Base-by-base conservation (phyloP, 2,113 vertebrate species). In the Dendropsophus ebraccatus region DNA sequence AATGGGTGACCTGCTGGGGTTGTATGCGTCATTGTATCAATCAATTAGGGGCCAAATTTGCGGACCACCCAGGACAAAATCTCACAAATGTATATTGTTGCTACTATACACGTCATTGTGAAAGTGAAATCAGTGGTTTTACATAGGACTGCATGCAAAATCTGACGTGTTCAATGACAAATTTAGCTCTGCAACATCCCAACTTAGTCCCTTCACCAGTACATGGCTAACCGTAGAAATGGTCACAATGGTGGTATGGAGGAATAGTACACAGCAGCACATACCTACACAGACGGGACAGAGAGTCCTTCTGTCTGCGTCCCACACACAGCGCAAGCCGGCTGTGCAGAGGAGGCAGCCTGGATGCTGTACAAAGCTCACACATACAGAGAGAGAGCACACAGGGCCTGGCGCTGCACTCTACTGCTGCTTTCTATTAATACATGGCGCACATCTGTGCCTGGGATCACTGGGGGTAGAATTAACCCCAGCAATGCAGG, bases 281-380 rank as follows among this genome's bases (percentile, higher is more conserved):
- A 75, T n/a, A 75, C 21, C 41, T 25, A 28, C 78, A 70, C 80
- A 54, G 7, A 50, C 21, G 3, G 17, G 45, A 85, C 74, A 85
- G 41, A 85, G 28, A 65, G 74, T 28, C 23, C 58, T 28, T 65
- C 83, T 78, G 83, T 85, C 41, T 54, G 25, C 74, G 50, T 85
- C 83, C 83, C 83, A 85, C 83, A 85, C 74, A 78, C 82, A 83
- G 81, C 69, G 70, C 80, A 69, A 58, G 52, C 83, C 2, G 54
- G 72, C 52, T 65, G 54, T 75, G 83, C 82, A 67, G 83, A 67
- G 83, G 73, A 65, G 56, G 72, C 83, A 65, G 83, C 83, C 73
- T 84, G 83, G 72, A 77, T 19, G 72, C 25, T 14, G 37, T 65
- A 77, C 73, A 84, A 77, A 77, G 58, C 83, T 84, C 8, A 28